Evolutionary conservation across 2,797 vertebrate species (phyloP).

Genomic region (Schizothorax lantsangensis): DNA sequence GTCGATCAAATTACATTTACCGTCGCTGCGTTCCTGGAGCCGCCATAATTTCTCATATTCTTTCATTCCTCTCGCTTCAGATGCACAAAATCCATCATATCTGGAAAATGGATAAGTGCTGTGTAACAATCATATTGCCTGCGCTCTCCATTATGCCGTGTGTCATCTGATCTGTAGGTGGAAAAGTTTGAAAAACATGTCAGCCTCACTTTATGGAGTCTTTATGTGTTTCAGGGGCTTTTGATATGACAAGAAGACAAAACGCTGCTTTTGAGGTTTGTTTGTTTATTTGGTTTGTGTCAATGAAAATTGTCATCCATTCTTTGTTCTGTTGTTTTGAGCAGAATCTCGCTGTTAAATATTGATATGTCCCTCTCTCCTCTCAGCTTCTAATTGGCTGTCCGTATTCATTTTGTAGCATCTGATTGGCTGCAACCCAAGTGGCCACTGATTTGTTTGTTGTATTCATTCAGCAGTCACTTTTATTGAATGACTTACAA

Average conservation of each 20-base stretch:
- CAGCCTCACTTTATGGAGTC: conserved; percentile 34
- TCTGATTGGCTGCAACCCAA: conserved; percentile 46
- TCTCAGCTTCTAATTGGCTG: conserved; percentile 28
- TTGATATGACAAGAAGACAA: conserved; percentile 39
- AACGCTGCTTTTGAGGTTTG: not conserved
- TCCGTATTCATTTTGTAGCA: not conserved
- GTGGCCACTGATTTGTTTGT: conserved; percentile 16
- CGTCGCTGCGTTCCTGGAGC: conserved; percentile 60
- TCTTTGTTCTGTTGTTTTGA: not conserved
- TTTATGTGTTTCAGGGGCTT: conserved; percentile 35
- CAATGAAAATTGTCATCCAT: not conserved
- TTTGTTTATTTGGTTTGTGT: conserved; percentile 17
- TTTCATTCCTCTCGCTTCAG: conserved; percentile 61
- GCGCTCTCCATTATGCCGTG: conserved; percentile 55
- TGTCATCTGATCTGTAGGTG: conserved; percentile 57
- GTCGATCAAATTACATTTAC: conserved; percentile 70
- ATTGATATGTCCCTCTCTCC: not conserved
- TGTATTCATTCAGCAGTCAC: not conserved
- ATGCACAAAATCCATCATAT: conserved; percentile 67
- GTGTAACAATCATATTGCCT: conserved; percentile 60
- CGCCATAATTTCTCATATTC: conserved; percentile 65
- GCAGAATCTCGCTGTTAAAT: not conserved
- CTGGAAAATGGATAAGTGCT: conserved; percentile 64
- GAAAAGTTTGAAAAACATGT: conserved; percentile 57
- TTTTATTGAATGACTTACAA: not conserved